Conservation (phyloP, 2,113 vertebrate genomes). For the Hyperopisus bebe region DNA sequence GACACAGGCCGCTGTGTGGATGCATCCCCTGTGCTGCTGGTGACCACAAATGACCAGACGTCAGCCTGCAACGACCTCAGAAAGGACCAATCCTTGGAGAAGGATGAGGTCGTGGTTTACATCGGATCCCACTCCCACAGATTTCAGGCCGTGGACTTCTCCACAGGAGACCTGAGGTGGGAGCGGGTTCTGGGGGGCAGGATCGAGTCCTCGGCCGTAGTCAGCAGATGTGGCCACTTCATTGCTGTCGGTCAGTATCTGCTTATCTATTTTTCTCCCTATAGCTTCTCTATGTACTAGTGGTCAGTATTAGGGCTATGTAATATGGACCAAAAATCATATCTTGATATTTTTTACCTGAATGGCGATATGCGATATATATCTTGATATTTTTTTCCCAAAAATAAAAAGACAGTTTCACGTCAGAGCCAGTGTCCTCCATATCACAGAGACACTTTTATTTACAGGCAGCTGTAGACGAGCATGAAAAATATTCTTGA, state of each 20-base stretch:
- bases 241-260: conserved; percentile 72
- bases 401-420: too few relatives aligned
- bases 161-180: conserved; percentile 73
- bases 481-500: too few relatives aligned
- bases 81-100: not conserved
- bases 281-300: too few relatives aligned
- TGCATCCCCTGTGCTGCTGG: conserved; percentile 76
- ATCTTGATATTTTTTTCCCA: too few relatives aligned
- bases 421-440: too few relatives aligned
- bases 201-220: conserved; percentile 83
- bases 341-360: too few relatives aligned
- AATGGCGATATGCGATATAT: too few relatives aligned
- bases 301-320: not conserved
- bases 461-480: too few relatives aligned
- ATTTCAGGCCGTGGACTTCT: conserved; percentile 76
- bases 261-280: not conserved
- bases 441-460: too few relatives aligned
- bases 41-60: conserved; percentile 30
- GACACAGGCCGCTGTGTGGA: conserved; percentile 88
- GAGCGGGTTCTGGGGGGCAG: conserved; percentile 78
- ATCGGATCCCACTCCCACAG: conserved; percentile 86
- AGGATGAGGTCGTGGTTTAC: conserved; percentile 56
- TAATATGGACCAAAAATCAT: too few relatives aligned
- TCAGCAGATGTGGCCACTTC: conserved; percentile 76
- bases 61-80: conserved; percentile 64